Percentiles rank a stretch among this genome's conserved stretches.
These are phyloP conservation scores for Pemphigus obesinymphae DNA, from an alignment of 1,140 invertebrate species.

Conservation along the genomic window DNA sequence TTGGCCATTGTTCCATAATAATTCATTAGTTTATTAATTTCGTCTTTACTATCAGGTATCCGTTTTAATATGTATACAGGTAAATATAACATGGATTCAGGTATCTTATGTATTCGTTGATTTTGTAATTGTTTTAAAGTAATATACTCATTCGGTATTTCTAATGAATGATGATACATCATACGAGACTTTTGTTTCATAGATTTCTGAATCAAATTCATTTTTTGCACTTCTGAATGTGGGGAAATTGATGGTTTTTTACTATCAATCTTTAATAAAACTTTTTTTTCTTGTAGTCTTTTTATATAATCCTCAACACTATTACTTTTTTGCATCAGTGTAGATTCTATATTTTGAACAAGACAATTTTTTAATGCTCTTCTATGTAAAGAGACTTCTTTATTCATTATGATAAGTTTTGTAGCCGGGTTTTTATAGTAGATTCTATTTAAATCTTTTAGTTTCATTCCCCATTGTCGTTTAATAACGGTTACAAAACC, in stretches of 20 bases:
- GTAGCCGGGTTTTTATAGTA: slow-evolving; percentile 7
- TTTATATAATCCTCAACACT: background rate
- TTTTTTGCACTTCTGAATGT: background rate
- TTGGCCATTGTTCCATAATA: slow-evolving; percentile 30
- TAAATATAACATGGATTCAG: slow-evolving; percentile 17
- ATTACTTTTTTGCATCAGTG: background rate
- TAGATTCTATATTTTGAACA: slow-evolving; percentile 5
- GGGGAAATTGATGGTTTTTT: background rate
- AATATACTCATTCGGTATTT: background rate
- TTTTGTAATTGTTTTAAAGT: background rate
- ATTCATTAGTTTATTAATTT: slow-evolving; percentile 25
- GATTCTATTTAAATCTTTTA: background rate
- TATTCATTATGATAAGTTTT: background rate
- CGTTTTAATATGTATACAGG: slow-evolving; percentile 16
- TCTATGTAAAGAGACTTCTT: background rate
- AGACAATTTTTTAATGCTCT: slow-evolving; percentile 18
- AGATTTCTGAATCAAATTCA: slow-evolving; percentile 20
- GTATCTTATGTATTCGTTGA: slow-evolving; percentile 30
- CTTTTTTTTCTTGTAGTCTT: slow-evolving; percentile 34
- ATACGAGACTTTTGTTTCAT: slow-evolving; percentile 13
- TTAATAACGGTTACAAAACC: background rate
- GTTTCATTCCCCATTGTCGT: background rate
- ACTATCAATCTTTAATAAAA: slow-evolving; percentile 16
- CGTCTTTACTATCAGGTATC: slow-evolving; percentile 17
- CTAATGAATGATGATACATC: slow-evolving; percentile 30